Percentiles rank a stretch among this genome's conserved stretches.
Evolutionary conservation across 2,888 invertebrate genomes (phyloP).

Genomic region (Ennomos fuscantarius): DNA sequence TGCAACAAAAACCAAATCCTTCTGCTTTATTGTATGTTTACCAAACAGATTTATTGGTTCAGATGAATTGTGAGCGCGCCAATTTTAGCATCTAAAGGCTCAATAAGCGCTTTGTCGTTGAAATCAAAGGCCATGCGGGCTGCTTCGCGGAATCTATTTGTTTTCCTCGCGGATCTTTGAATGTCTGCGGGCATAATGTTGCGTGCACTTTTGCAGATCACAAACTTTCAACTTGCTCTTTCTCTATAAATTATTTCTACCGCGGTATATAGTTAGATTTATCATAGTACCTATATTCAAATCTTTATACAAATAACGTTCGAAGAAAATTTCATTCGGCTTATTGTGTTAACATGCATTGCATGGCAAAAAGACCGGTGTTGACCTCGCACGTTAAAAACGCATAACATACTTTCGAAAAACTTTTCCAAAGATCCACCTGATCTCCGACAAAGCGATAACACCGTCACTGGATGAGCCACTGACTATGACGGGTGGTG

Average conservation of each 20-base stretch:
- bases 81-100: conserved; percentile 25
- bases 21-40: conserved; percentile 2
- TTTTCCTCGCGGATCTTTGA: conserved; percentile 5
- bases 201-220: conserved; percentile 15
- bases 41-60: conserved; percentile 7
- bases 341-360: conserved; percentile 1
- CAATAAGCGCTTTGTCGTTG: conserved; percentile 31
- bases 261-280: conserved; percentile 11
- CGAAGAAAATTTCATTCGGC: background rate
- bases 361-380: conserved; percentile 1
- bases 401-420: no score
- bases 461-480: conserved; percentile 32
- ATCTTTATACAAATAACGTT: background rate
- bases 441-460: conserved; percentile 32
- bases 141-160: conserved; percentile 21
- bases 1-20: conserved; percentile 1
- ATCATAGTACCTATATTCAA: no score
- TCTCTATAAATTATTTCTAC: conserved; percentile 3
- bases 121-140: conserved; percentile 27
- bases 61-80: conserved; percentile 16
- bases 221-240: conserved; percentile 1
- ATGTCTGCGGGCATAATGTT: conserved; percentile 6
- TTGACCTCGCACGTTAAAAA: no score
- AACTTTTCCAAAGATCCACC: conserved; percentile 28
- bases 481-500: conserved; percentile 17